Conservation (phyloP, 2,113 vertebrate genomes). For the Sisor rabdophorus region DNA sequence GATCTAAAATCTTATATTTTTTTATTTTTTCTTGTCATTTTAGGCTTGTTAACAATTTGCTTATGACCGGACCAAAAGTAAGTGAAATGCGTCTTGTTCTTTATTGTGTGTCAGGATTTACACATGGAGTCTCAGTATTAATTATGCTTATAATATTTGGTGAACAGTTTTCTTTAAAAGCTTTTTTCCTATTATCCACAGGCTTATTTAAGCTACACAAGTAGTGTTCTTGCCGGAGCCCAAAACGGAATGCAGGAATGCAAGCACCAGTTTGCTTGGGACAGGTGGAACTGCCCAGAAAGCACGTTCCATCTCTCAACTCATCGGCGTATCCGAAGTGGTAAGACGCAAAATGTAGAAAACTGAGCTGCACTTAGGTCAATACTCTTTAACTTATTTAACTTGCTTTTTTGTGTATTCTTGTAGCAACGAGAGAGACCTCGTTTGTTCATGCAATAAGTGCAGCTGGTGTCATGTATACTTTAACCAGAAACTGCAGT, state of each 20-base stretch:
- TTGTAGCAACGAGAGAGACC: slow-evolving; percentile 85
- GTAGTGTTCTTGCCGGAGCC: slow-evolving; percentile 84
- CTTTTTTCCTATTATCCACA: slow-evolving; percentile 50
- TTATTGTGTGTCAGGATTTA: background rate
- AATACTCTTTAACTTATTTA: background rate
- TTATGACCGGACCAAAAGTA: slow-evolving; percentile 96
- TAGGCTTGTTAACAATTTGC: slow-evolving; percentile 92
- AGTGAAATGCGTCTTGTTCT: slow-evolving; percentile 16
- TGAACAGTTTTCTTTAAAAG: too few species aligned
- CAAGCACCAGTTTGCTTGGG: slow-evolving; percentile 93
- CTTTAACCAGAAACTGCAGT: slow-evolving; percentile 93
- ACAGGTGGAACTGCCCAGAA: slow-evolving; percentile 95
- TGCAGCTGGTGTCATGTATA: slow-evolving; percentile 90
- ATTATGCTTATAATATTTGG: background rate
- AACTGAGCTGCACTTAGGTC: background rate
- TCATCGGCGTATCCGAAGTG: slow-evolving; percentile 78
- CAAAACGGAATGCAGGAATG: slow-evolving; percentile 88
- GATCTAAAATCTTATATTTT: background rate
- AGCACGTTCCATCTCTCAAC: slow-evolving; percentile 82
- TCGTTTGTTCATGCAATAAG: slow-evolving; percentile 94
- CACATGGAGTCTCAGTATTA: background rate
- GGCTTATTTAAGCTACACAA: slow-evolving; percentile 85
- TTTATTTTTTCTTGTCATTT: slow-evolving; percentile 42
- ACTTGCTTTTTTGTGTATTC: background rate
- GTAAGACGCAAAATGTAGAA: slow-evolving; percentile 62